Base-by-base conservation (phyloP, 2,113 vertebrate species). In the Ceuthmochares aereus region DNA sequence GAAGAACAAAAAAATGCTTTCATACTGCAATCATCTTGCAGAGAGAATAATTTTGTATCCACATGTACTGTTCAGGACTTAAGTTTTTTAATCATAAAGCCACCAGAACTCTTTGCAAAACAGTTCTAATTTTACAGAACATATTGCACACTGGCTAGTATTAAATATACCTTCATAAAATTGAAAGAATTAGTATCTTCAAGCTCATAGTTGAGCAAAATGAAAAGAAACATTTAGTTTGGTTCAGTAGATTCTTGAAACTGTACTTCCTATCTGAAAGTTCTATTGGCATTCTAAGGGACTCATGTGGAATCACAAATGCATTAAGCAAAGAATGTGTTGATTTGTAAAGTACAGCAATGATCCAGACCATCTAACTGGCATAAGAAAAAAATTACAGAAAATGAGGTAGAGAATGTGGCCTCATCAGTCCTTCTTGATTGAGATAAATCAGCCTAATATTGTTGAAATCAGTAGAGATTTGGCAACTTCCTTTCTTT, bases 101-200 rank as follows among this genome's bases (percentile, higher is more conserved):
- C 60, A 86, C 34, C 54, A 73, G 43, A 92, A 60, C 8, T 36
- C 47, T 87, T 63, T 47, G 37, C 10, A 83, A 75, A 69, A 54
- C 37, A 58, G 14, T 76, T 87, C 77, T 47, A 60, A 14, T 25
- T 93, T 88, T 94, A 84, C 18, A 4, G 2, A 78, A 45, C 4
- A 13, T 72, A 29, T 1, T 69, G 29, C n/a, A 14, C 0, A 1
- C 0, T 4, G 52, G 4, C 15, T 64, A 16, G 10, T 78, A 56
- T 36, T 75, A 70, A 40, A 40, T 43, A 19, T 64, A 9, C 7
- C 5, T 67, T 66, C 9, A 1, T 52, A 63, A 90, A 91, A 68
- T 14, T 63, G 37, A 14, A 75, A 80, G 22, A 80, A 83, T 40
- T 27, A 32, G 5, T 36, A 12, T 63, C 47, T 88, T 85, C 52